These are phyloP conservation scores for Misgurnus mizolepis DNA, from an alignment of 2,113 vertebrate species.

Conservation along the genomic window DNA sequence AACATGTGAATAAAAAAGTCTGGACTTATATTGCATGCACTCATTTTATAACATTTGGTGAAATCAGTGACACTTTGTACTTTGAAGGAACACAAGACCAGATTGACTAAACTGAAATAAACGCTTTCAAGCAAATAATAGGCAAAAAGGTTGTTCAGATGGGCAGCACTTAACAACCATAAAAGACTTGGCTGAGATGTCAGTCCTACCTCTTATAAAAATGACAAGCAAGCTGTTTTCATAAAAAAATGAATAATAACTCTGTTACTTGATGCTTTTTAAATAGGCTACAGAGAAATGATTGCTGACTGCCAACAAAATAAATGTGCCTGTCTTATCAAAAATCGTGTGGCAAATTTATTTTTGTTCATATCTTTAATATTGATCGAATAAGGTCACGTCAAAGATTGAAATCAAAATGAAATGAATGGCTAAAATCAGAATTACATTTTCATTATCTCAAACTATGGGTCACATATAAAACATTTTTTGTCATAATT, in stretches of 20 bases:
- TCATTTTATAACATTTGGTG: slow-evolving; percentile 1
- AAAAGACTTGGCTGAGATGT: background rate
- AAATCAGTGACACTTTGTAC: slow-evolving; percentile 28
- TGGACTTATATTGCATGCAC: background rate
- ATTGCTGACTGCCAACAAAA: too few relatives aligned
- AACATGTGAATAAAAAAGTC: background rate
- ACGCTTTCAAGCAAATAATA: slow-evolving; percentile 5
- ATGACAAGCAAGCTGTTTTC: background rate
- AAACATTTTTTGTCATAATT: too few relatives aligned
- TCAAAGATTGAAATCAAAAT: too few relatives aligned
- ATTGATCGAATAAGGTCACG: too few relatives aligned
- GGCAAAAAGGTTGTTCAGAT: background rate
- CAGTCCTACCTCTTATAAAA: background rate
- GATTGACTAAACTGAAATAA: background rate
- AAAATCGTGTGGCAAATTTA: too few relatives aligned
- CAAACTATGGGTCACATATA: too few relatives aligned
- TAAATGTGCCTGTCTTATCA: too few relatives aligned
- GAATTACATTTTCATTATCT: too few relatives aligned
- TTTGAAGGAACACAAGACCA: slow-evolving; percentile 8
- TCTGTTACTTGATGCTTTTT: too few relatives aligned
- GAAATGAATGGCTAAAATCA: too few relatives aligned
- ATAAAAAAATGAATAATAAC: background rate
- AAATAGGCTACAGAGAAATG: too few relatives aligned
- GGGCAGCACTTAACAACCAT: background rate
- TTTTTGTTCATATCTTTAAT: too few relatives aligned